Conservation (phyloP, 2,113 vertebrate species). For the Carassius gibelio region DNA sequence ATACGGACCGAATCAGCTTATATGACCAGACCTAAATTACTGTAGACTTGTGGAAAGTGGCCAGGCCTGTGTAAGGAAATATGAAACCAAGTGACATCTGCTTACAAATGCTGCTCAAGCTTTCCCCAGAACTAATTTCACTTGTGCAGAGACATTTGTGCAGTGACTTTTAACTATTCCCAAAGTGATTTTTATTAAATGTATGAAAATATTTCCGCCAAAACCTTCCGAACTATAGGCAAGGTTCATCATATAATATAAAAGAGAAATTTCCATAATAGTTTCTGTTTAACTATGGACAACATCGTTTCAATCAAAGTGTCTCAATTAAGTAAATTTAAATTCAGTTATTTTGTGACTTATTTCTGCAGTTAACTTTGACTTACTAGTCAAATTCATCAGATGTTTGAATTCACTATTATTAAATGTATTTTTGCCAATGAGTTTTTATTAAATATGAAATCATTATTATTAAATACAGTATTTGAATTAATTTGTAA, state of each 20-base stretch:
- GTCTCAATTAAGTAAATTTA: too few species aligned
- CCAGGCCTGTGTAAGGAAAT: not conserved
- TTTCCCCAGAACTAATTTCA: not conserved
- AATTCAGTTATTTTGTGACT: too few species aligned
- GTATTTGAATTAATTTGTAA: too few species aligned
- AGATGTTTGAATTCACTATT: too few species aligned
- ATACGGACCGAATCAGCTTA: not conserved
- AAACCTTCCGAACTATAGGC: not conserved
- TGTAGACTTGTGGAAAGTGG: slow-evolving; percentile 11
- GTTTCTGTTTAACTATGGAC: not conserved
- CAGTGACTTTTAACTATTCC: not conserved
- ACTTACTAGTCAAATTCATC: too few species aligned
- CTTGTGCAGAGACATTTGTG: not conserved
- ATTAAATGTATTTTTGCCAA: too few species aligned
- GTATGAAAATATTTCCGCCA: not conserved
- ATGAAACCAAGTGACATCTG: not conserved
- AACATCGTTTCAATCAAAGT: too few species aligned
- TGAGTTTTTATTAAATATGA: too few species aligned
- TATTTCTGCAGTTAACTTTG: too few species aligned
- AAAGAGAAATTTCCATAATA: too few species aligned
- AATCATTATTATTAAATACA: too few species aligned
- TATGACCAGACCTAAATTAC: slow-evolving; percentile 7
- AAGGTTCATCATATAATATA: not conserved
- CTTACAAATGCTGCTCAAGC: not conserved
- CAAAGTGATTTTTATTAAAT: not conserved